Evolutionary conservation across 2,113 vertebrate genomes (phyloP).

Genomic region (Ictalurus furcatus): DNA sequence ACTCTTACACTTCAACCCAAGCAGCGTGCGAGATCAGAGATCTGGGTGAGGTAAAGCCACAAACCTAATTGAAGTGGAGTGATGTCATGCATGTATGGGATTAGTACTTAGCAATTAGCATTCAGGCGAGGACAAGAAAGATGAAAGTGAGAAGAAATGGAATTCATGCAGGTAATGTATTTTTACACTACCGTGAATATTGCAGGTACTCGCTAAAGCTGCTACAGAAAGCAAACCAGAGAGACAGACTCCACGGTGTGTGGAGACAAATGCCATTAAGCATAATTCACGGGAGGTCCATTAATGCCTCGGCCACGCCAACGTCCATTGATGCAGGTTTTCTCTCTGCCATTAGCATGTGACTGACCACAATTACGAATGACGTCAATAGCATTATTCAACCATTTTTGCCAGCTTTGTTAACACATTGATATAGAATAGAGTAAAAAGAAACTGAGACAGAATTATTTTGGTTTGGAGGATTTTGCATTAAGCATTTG

Average conservation of each 20-base stretch:
- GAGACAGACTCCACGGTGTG: neutral
- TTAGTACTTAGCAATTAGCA: neutral
- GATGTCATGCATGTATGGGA: neutral
- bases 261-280: constrained; percentile 67
- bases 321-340: constrained; percentile 8
- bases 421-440: neutral
- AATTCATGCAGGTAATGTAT: neutral
- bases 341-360: constrained; percentile 30
- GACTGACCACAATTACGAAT: constrained; percentile 34
- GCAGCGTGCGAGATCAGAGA: neutral
- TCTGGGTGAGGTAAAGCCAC: neutral
- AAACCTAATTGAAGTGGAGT: neutral
- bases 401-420: neutral
- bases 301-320: constrained; percentile 44
- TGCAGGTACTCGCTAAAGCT: neutral
- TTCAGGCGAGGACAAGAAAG: neutral
- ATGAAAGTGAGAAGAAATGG: neutral
- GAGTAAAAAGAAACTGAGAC: neutral
- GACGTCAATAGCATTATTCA: neutral
- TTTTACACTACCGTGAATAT: neutral
- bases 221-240: neutral
- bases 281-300: constrained; percentile 60
- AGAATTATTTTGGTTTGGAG: neutral
- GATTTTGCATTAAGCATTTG: neutral
- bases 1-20: constrained; percentile 6